A percentile compares a stretch with the other conserved stretches of the same genome.
These are phyloP conservation scores for Leiothrix lutea DNA, from an alignment of 2,113 vertebrate species.

Conservation along the genomic window DNA sequence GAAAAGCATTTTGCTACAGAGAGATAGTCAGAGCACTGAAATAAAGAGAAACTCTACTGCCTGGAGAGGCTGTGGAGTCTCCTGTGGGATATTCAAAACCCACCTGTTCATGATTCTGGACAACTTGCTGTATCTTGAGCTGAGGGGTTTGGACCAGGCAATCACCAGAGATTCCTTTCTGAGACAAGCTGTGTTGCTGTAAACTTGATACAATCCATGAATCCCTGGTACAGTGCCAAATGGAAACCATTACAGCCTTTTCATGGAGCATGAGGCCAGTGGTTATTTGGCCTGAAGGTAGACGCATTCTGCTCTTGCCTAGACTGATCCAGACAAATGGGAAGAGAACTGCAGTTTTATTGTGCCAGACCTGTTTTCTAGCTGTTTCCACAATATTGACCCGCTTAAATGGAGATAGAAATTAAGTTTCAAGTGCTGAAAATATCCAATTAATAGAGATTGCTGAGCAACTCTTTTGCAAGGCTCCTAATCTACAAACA, in stretches of 20 bases:
- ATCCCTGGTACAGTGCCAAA: background rate
- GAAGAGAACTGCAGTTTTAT: background rate
- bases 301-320: background rate
- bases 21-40: background rate
- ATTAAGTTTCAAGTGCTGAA: slow-evolving; percentile 34
- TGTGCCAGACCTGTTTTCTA: background rate
- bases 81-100: background rate
- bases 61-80: background rate
- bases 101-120: background rate
- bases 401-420: slow-evolving; percentile 27
- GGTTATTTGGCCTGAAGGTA: background rate
- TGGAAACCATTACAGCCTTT: background rate
- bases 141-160: background rate
- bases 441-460: slow-evolving; percentile 45
- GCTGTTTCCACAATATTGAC: slow-evolving; percentile 48
- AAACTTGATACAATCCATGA: background rate
- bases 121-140: background rate
- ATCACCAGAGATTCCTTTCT: background rate
- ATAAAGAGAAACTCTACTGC: background rate
- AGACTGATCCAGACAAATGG: background rate
- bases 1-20: background rate
- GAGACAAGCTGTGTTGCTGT: background rate
- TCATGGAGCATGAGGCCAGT: background rate
- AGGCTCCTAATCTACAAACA: slow-evolving; percentile 52
- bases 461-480: slow-evolving; percentile 52